phyloP scores from a whole-genome alignment of 2,113 vertebrate genomes.

The Neopipo cinnamomea region DNA sequence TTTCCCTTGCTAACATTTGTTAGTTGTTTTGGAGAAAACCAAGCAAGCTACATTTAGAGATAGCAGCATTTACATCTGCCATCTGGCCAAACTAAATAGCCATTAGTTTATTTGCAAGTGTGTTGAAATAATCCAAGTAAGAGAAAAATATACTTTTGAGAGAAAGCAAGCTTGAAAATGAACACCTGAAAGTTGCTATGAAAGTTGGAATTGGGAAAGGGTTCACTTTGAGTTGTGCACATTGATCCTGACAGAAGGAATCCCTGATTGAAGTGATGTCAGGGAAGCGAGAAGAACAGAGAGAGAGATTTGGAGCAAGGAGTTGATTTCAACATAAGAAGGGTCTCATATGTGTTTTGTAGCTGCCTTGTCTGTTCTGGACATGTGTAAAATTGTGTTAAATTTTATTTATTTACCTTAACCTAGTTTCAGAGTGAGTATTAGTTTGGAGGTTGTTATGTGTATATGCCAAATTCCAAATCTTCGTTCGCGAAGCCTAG shows the following conservation, averaged over 20 bases:
- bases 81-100: not conserved
- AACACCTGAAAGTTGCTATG: not conserved
- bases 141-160: not conserved
- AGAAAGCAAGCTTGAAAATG: not conserved
- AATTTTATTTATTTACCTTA: not conserved
- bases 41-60: not conserved
- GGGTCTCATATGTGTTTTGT: not conserved
- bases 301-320: not conserved
- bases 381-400: not conserved
- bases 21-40: not conserved
- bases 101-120: not conserved
- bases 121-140: not conserved
- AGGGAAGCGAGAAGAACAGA: not conserved
- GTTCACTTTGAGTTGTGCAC: not conserved
- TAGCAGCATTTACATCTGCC: not conserved
- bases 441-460: not conserved
- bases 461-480: too few species aligned
- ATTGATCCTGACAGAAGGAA: not conserved
- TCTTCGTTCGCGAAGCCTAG: too few species aligned
- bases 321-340: not conserved
- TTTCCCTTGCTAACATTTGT: not conserved
- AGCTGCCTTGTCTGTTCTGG: not conserved
- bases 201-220: not conserved
- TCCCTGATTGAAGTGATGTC: not conserved
- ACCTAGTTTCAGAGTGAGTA: not conserved